phyloP scores from a whole-genome alignment of 2,888 invertebrate genomes.

The Nomada fucata region DNA sequence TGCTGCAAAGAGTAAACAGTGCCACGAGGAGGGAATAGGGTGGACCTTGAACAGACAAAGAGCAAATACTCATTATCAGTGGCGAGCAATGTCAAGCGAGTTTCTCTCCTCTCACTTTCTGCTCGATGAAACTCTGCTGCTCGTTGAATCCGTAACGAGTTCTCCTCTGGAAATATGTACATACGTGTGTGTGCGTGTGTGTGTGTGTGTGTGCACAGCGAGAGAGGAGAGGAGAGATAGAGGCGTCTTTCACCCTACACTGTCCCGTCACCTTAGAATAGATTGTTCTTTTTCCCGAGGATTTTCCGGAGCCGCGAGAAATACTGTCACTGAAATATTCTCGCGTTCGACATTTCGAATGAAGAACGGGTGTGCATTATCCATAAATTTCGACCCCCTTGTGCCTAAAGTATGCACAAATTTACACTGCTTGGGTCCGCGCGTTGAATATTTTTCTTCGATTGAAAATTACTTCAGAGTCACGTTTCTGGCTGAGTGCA shows the following conservation, averaged over 20 bases:
- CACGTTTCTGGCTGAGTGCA: too few species aligned
- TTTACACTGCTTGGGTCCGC: too few species aligned
- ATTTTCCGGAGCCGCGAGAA: too few species aligned
- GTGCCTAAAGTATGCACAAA: too few species aligned
- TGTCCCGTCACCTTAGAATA: neutral
- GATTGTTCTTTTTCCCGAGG: neutral
- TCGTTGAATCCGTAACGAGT: neutral
- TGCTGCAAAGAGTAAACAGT: neutral
- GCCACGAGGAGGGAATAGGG: slow-evolving; percentile 18
- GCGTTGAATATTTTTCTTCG: too few species aligned
- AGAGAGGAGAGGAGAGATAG: neutral
- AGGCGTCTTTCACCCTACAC: neutral
- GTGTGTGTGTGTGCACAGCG: neutral
- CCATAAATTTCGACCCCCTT: too few species aligned
- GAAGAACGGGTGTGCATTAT: neutral
- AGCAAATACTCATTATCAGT: slow-evolving; percentile 67
- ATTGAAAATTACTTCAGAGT: too few species aligned
- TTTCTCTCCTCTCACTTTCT: slow-evolving; percentile 61
- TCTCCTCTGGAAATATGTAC: neutral
- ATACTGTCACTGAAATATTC: neutral
- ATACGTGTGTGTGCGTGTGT: neutral
- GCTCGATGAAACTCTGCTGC: slow-evolving; percentile 6
- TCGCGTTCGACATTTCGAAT: neutral
- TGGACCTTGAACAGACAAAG: slow-evolving; percentile 61
- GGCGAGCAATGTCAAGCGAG: slow-evolving; percentile 56